Conservation (phyloP, 2,797 vertebrate genomes). For the Platyrinchus mystaceus region DNA sequence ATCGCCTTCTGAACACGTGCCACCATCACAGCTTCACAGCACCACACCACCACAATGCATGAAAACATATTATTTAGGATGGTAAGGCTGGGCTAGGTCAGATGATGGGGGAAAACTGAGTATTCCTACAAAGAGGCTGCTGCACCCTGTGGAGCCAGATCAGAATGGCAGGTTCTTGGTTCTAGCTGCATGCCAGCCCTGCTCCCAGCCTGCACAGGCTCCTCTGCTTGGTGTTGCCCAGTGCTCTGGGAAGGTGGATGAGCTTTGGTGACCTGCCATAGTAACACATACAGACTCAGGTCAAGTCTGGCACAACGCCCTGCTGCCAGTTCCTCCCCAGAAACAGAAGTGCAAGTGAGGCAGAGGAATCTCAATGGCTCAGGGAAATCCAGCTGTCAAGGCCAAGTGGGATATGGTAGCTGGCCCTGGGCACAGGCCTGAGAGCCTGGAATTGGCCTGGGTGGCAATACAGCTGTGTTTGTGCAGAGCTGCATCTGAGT, state of each 20-base stretch:
- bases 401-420: not conserved
- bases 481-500: not conserved
- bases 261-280: not conserved
- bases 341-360: not conserved
- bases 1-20: not conserved
- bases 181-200: not conserved
- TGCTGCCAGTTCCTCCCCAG: not conserved
- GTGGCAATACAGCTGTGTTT: not conserved
- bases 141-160: not conserved
- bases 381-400: not conserved
- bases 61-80: not conserved
- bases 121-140: not conserved
- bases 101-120: not conserved
- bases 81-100: not conserved
- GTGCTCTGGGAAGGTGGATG: not conserved
- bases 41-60: not conserved
- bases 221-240: not conserved
- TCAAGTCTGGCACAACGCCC: not conserved
- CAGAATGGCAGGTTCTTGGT: not conserved
- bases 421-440: rapidly evolving
- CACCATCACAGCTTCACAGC: not conserved
- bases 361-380: not conserved
- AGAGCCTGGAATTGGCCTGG: not conserved
- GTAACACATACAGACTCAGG: not conserved
- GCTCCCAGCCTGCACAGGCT: not conserved